A percentile compares a stretch with the other conserved stretches of the same genome.
These are phyloP conservation scores for Cydia pomonella DNA, from an alignment of 1,140 invertebrate genomes.

Conservation along the genomic window DNA sequence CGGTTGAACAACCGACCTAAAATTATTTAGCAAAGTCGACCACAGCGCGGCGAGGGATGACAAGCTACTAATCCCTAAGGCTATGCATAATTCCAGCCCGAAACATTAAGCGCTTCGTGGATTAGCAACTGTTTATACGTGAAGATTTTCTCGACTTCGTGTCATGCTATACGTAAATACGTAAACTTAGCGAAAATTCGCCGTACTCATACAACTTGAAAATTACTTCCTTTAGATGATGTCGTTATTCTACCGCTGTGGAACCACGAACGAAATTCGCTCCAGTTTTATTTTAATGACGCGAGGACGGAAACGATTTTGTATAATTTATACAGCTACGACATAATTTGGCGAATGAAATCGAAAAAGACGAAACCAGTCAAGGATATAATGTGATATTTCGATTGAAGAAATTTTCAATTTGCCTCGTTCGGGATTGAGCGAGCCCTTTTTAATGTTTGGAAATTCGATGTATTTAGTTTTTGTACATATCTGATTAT, in stretches of 20 bases:
- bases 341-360: constrained; percentile 31
- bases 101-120: constrained; percentile 67
- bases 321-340: constrained; percentile 31
- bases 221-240: constrained; percentile 14
- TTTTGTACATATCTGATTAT: not conserved
- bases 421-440: constrained; percentile 8
- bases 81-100: constrained; percentile 71
- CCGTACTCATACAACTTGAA: constrained; percentile 35
- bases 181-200: constrained; percentile 36
- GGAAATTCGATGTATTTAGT: not conserved
- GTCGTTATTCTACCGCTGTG: not conserved
- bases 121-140: constrained; percentile 70
- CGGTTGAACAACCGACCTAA: constrained; percentile 49
- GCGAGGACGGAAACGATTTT: constrained; percentile 16
- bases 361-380: constrained; percentile 29
- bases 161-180: constrained; percentile 37
- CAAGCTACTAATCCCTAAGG: constrained; percentile 70
- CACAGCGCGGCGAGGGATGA: constrained; percentile 58
- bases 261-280: not conserved
- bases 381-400: constrained; percentile 31
- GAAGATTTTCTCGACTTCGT: constrained; percentile 47
- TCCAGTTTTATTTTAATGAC: constrained; percentile 31
- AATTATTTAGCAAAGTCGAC: constrained; percentile 64
- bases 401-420: constrained; percentile 32
- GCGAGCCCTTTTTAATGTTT: not conserved